Evolutionary conservation across 2,113 vertebrate species (phyloP).

Genomic region (Oreochromis spilurus): DNA sequence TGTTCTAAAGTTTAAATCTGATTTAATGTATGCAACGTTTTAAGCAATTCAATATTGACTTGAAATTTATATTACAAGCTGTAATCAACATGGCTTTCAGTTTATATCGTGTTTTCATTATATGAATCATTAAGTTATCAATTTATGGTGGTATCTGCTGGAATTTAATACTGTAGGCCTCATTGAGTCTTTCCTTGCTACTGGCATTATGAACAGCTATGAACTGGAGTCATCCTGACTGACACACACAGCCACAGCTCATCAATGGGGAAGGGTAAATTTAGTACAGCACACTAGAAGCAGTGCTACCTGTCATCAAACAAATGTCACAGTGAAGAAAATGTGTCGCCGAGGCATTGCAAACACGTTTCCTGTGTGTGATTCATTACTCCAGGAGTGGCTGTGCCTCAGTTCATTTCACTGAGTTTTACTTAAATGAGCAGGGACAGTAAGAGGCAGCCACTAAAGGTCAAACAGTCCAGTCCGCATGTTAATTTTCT

Average conservation of each 20-base stretch:
- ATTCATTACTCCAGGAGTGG: conserved; percentile 39
- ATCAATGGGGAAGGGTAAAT: not conserved
- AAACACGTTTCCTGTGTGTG: conserved; percentile 20
- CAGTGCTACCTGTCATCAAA: conserved; percentile 4
- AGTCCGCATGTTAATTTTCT: conserved; percentile 62
- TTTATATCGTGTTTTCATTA: conserved; percentile 50
- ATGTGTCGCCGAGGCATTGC: conserved; percentile 13
- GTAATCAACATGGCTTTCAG: conserved; percentile 6
- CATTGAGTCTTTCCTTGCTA: conserved; percentile 30
- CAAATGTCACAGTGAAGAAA: conserved; percentile 46
- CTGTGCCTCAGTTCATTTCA: conserved; percentile 19
- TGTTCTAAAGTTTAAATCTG: not conserved
- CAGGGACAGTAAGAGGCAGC: conserved; percentile 33
- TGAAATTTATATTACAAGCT: conserved; percentile 33
- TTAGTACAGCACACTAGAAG: not conserved
- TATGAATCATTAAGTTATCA: conserved; percentile 52
- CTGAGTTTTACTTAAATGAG: conserved; percentile 39
- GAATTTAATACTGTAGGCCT: conserved; percentile 29
- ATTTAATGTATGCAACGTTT: conserved; percentile 31
- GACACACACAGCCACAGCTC: not conserved
- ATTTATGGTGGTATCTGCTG: conserved; percentile 32
- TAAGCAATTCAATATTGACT: conserved; percentile 16
- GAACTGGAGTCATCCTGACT: not conserved
- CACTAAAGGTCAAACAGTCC: conserved; percentile 57
- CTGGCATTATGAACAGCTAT: conserved; percentile 23